These are phyloP conservation scores for Dione vanillae DNA, from an alignment of 2,888 invertebrate genomes.

Conservation along the genomic window DNA sequence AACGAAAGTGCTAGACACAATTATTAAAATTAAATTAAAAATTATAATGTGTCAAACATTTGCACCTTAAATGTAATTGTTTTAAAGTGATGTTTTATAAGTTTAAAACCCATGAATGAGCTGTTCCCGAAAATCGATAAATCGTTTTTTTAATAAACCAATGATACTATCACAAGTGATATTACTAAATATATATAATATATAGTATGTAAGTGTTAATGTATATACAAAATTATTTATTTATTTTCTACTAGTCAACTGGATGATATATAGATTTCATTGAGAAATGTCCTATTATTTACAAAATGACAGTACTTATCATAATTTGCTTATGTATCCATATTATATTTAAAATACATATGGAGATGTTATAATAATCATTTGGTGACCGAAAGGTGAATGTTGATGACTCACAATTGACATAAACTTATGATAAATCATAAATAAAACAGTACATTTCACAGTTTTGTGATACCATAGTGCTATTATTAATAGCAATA, in stretches of 20 bases:
- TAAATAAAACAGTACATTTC: slow-evolving; percentile 15
- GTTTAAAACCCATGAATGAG: background rate
- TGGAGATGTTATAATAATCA: background rate
- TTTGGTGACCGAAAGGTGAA: background rate
- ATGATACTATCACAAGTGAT: slow-evolving; percentile 24
- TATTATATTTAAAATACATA: background rate
- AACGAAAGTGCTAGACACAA: background rate
- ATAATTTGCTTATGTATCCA: background rate
- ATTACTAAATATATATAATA: slow-evolving; percentile 11
- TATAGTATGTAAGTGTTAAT: background rate
- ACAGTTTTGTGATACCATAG: slow-evolving; percentile 9
- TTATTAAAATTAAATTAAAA: background rate
- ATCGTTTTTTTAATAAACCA: slow-evolving; percentile 1
- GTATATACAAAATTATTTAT: slow-evolving; percentile 2
- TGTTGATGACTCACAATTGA: slow-evolving; percentile 17
- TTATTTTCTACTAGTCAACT: slow-evolving; percentile 9
- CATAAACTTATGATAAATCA: background rate
- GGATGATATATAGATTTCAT: background rate
- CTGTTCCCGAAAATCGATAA: background rate
- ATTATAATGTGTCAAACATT: background rate
- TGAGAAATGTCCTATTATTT: background rate
- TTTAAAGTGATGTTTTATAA: background rate
- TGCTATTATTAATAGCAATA: slow-evolving; percentile 9
- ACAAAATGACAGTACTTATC: background rate
- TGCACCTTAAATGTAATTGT: background rate